These are phyloP conservation scores for Forbesichthys papilliferus DNA, from an alignment of 2,113 vertebrate genomes.

Conservation along the genomic window DNA sequence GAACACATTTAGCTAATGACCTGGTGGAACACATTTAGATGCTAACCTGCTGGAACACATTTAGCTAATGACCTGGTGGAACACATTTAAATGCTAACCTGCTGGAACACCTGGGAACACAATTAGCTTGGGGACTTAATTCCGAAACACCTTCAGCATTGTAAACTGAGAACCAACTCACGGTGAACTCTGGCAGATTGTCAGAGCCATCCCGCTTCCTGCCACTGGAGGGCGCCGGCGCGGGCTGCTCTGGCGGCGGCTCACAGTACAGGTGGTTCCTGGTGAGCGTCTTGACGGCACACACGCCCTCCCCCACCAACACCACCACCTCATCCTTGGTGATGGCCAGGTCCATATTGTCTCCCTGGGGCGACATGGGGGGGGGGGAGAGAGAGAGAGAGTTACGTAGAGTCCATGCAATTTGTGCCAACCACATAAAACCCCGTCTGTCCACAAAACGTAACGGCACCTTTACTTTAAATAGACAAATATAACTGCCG, in stretches of 20 bases:
- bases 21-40: too few species aligned
- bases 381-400: not conserved
- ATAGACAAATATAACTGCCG: too few species aligned
- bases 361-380: conserved; percentile 77
- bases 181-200: conserved; percentile 88
- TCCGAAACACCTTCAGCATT: too few species aligned
- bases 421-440: too few species aligned
- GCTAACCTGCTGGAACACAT: not conserved
- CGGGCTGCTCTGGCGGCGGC: conserved; percentile 88
- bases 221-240: conserved; percentile 66
- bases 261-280: conserved; percentile 95
- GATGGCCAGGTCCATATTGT: conserved; percentile 94
- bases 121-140: too few species aligned
- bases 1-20: not conserved
- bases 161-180: conserved; percentile 64
- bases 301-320: conserved; percentile 89
- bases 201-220: conserved; percentile 83
- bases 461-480: too few species aligned
- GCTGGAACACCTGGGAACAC: too few species aligned
- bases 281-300: conserved; percentile 92
- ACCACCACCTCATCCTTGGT: conserved; percentile 96
- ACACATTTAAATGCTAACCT: too few species aligned
- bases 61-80: not conserved
- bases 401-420: too few species aligned
- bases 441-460: too few species aligned